These are phyloP conservation scores for Ictalurus punctatus DNA, from an alignment of 2,113 vertebrate genomes.

Conservation along the genomic window DNA sequence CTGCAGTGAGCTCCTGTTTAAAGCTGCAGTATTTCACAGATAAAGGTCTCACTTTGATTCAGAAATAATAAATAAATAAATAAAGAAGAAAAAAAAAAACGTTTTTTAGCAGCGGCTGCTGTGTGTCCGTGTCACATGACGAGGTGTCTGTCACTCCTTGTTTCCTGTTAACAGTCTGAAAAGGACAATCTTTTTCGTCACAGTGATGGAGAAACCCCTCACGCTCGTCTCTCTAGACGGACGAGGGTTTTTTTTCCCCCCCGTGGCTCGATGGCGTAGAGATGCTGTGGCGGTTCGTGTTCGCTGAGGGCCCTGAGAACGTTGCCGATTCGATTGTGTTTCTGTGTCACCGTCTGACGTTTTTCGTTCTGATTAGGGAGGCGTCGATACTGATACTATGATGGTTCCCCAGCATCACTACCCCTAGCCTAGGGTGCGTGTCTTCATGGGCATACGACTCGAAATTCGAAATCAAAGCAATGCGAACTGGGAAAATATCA, in stretches of 20 bases:
- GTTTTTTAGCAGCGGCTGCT: neutral
- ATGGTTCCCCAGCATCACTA: neutral
- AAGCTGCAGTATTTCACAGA: neutral
- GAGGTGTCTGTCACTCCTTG: neutral
- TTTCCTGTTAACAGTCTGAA: neutral
- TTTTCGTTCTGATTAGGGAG: neutral
- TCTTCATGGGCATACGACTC: neutral
- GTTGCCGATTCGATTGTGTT: neutral
- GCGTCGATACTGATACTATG: neutral
- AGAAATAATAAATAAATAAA: neutral
- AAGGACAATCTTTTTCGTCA: neutral
- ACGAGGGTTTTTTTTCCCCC: neutral
- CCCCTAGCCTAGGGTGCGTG: neutral
- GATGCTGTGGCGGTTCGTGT: neutral
- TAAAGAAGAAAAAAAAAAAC: too few relatives aligned
- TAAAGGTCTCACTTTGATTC: neutral
- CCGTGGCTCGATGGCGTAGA: too few relatives aligned
- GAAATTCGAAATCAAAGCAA: neutral
- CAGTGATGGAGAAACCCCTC: neutral
- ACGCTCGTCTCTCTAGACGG: neutral
- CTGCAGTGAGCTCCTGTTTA: neutral
- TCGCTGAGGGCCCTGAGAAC: neutral
- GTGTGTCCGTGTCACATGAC: neutral
- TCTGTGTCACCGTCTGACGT: neutral
- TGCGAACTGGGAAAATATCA: neutral